A percentile compares a stretch with the other conserved stretches of the same genome.
phyloP scores from a whole-genome alignment of 2,113 vertebrate species.

The Channa maculata region DNA sequence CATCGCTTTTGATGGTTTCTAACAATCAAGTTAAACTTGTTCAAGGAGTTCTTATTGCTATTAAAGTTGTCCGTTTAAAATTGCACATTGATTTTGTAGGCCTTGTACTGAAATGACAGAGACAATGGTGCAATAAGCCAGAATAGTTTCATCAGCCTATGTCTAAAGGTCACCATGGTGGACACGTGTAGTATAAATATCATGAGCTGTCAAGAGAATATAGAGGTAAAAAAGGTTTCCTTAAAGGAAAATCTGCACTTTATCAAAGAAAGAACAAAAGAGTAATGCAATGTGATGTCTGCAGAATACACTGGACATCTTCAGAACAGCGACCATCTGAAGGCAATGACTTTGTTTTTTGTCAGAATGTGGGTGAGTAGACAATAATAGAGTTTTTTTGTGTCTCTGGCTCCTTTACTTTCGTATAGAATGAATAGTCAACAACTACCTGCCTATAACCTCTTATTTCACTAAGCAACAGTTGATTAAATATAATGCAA shows the following conservation, averaged over 20 bases:
- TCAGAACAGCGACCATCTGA: not conserved
- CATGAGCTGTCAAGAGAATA: slow-evolving; percentile 22
- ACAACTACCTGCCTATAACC: no score
- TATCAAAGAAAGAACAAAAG: slow-evolving; percentile 19
- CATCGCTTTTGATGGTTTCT: slow-evolving; percentile 24
- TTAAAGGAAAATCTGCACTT: slow-evolving; percentile 23
- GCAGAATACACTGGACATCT: slow-evolving; percentile 11
- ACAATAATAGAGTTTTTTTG: not conserved
- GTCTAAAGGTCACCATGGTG: not conserved
- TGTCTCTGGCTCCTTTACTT: not conserved
- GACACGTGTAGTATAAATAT: not conserved
- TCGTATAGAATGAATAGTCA: no score
- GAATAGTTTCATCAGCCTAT: slow-evolving; percentile 22
- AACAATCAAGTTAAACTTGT: slow-evolving; percentile 9
- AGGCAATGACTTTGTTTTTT: not conserved
- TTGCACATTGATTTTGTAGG: slow-evolving; percentile 9
- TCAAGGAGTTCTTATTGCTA: not conserved
- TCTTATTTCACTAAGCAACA: no score
- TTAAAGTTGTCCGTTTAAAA: not conserved
- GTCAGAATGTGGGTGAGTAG: not conserved
- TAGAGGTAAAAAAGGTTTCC: not conserved
- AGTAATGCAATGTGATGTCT: not conserved
- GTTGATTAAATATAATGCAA: no score
- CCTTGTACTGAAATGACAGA: not conserved
- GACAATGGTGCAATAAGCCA: slow-evolving; percentile 31